Evolutionary conservation across 2,113 vertebrate species (phyloP), one percentile per base, ranked within the genome.

Genomic region (Nymphicus hollandicus): DNA sequence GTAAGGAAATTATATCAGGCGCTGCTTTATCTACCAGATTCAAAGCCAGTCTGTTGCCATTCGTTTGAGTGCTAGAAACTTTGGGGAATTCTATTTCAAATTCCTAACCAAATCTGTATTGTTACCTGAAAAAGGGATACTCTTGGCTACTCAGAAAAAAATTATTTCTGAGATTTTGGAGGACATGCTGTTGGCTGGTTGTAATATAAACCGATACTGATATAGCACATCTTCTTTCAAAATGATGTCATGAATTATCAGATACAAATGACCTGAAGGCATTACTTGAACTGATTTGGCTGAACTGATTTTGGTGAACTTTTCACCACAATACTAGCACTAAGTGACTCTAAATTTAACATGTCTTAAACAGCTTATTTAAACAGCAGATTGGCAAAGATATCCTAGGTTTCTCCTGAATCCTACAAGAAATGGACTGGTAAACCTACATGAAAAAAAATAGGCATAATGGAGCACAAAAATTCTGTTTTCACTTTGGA

Each of bases 291-390:
- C 9, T 64, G n/a, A 33, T 52, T 43, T 56, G 11, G 11, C n/a
- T 61, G 70, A 43, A 60, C 10, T 35, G 29, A 58, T 35, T 35
- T 58, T 35, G 8, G 56, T 23, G 17, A 28, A 12, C 12, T 74
- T 47, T 70, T 27, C 53, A 13, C 15, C 44, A 20, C 35, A 19
- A 12, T 2, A 22, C 17, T 9, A 33, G 12, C 14, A 53, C 35
- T 43, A 24, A 46, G 23, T 68, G n/a, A 49, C 19, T 60, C 64
- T 33, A 49, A n/a, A 69, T 78, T 56, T 27, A 49, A 44, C 14
- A 63, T 0, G 0, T 9, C 18, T 60, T 33, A 83, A 69, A 0
- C 0, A 22, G 7, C 13, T 61, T 17, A 41, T 24, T 73, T 35
- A n/a, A 85, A 31, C 10, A 64, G 16, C 27, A 68, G 24, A 13